Evolutionary conservation across 2,113 vertebrate genomes (phyloP).

Genomic region (Xerus inauris): DNA sequence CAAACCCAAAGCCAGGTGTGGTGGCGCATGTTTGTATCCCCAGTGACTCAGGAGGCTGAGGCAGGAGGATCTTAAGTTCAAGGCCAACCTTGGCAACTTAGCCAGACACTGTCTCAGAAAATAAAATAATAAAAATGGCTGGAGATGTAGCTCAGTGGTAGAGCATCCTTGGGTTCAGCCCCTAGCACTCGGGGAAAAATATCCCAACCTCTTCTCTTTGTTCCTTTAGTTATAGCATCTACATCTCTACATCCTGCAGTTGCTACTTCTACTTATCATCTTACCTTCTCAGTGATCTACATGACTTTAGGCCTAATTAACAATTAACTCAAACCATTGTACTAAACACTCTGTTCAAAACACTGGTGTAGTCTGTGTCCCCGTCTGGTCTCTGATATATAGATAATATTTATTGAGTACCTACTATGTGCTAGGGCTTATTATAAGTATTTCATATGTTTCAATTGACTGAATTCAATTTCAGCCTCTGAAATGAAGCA

Average conservation of each 20-base stretch:
- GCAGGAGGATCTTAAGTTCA: too few relatives aligned
- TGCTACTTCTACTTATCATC: neutral
- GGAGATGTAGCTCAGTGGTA: too few relatives aligned
- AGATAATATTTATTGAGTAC: neutral
- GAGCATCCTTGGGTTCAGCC: too few relatives aligned
- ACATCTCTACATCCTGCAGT: neutral
- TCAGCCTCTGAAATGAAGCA: neutral
- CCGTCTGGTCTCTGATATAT: neutral
- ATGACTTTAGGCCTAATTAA: neutral
- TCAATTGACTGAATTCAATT: neutral
- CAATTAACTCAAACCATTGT: neutral
- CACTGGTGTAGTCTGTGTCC: conserved; percentile 2
- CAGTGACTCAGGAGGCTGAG: too few relatives aligned
- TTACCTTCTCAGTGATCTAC: neutral
- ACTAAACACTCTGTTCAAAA: neutral
- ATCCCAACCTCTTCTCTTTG: neutral
- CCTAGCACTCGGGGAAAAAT: too few relatives aligned
- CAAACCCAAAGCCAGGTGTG: neutral
- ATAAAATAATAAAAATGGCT: too few relatives aligned
- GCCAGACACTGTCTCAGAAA: too few relatives aligned
- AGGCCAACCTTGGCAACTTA: too few relatives aligned
- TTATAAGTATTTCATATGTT: neutral
- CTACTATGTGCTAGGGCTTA: neutral
- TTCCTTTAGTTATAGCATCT: neutral
- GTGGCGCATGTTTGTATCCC: too few relatives aligned